Percentiles rank a stretch among this genome's conserved stretches.
Evolutionary conservation across 2,113 vertebrate species (phyloP).

Genomic region (Chlorodrepanis virens): DNA sequence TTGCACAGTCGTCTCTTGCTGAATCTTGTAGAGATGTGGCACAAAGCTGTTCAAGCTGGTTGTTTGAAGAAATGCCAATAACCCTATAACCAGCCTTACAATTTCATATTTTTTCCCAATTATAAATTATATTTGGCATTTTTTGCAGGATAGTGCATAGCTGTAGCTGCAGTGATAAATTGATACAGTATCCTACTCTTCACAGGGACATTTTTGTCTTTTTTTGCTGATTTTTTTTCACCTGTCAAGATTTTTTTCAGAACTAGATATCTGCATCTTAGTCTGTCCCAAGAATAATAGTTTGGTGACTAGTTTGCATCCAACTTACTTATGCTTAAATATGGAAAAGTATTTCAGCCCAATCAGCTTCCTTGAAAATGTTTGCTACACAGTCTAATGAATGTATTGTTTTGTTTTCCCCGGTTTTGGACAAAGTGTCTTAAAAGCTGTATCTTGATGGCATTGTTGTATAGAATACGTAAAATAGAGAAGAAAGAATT

Average conservation of each 20-base stretch:
- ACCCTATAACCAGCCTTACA: background rate
- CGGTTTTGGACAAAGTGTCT: background rate
- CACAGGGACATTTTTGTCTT: background rate
- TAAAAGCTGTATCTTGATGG: background rate
- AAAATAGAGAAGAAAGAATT: background rate
- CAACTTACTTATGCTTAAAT: background rate
- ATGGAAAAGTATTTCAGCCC: background rate
- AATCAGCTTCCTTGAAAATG: background rate
- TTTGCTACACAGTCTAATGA: background rate
- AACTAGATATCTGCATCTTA: background rate
- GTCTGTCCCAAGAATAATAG: background rate
- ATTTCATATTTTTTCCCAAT: background rate
- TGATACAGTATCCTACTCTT: background rate
- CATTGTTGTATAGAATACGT: background rate
- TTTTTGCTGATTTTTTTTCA: background rate
- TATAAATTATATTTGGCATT: background rate
- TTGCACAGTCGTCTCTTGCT: background rate
- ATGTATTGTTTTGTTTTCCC: background rate
- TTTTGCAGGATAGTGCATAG: background rate
- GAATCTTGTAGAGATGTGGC: background rate
- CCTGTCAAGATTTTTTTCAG: background rate
- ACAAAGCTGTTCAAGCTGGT: background rate
- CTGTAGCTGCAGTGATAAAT: background rate
- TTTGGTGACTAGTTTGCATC: background rate
- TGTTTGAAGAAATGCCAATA: background rate